Evolutionary conservation across 2,113 vertebrate genomes (phyloP).

Genomic region (Otis tarda): DNA sequence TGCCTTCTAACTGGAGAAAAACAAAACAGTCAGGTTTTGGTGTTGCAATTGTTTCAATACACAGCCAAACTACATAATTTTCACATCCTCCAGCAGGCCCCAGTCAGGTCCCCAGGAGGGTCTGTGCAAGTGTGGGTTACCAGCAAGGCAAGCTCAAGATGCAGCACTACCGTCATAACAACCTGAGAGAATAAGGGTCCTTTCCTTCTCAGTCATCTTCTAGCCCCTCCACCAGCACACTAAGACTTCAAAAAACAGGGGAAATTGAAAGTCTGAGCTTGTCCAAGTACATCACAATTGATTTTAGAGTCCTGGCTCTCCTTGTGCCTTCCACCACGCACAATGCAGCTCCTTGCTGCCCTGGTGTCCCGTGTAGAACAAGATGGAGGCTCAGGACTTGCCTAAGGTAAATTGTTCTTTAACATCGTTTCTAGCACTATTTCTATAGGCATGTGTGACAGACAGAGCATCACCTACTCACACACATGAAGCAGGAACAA

Average conservation of each 20-base stretch:
- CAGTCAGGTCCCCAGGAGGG: neutral
- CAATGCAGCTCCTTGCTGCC: neutral
- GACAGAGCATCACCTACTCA: neutral
- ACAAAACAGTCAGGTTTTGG: neutral
- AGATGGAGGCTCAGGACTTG: neutral
- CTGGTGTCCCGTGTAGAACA: neutral
- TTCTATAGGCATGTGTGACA: accelerated
- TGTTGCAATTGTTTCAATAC: neutral
- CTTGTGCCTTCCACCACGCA: neutral
- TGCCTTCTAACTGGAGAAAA: neutral
- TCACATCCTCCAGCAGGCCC: neutral
- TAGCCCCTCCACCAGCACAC: neutral
- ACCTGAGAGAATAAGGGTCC: neutral
- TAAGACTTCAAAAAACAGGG: neutral
- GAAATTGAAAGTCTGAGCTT: neutral
- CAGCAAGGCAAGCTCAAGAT: neutral
- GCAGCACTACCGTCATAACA: neutral
- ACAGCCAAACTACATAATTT: neutral
- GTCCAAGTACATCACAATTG: neutral
- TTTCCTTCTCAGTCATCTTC: neutral
- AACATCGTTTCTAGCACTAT: neutral
- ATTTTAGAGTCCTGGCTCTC: neutral
- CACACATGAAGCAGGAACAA: neutral
- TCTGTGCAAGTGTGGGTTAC: neutral
- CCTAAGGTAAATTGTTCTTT: neutral